Evolutionary conservation across 2,113 vertebrate genomes (phyloP).

Genomic region (Dasyprocta punctata): DNA sequence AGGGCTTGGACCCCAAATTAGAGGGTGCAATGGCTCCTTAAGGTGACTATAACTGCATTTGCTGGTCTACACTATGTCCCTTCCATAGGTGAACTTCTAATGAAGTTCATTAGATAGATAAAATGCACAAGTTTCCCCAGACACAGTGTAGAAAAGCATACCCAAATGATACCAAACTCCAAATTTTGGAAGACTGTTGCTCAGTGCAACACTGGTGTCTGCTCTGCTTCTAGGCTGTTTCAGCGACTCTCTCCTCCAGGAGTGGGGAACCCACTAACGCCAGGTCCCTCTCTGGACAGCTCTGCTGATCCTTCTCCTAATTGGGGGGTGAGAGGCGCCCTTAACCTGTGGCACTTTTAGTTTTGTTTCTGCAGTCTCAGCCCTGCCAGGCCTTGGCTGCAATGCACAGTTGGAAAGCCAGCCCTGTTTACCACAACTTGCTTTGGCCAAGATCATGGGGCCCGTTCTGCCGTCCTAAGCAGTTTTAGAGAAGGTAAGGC

Average conservation of each 20-base stretch:
- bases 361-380: constrained; percentile 49
- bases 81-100: neutral
- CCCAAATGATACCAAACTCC: neutral
- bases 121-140: neutral
- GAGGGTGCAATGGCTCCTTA: neutral
- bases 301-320: neutral
- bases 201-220: neutral
- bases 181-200: neutral
- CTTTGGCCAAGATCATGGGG: constrained; percentile 59
- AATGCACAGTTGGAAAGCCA: constrained; percentile 37
- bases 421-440: constrained; percentile 64
- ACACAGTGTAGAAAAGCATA: neutral
- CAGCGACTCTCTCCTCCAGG: neutral
- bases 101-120: neutral
- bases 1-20: neutral
- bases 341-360: constrained; percentile 39
- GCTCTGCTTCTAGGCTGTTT: neutral
- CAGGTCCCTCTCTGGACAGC: neutral
- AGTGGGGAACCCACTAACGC: neutral
- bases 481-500: constrained; percentile 72
- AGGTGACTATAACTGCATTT: neutral
- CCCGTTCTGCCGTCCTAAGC: constrained; percentile 72
- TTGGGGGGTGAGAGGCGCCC: neutral
- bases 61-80: neutral
- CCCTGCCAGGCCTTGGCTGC: constrained; percentile 61